Percentiles rank a stretch among this genome's conserved stretches.
Evolutionary conservation across 2,888 invertebrate species (phyloP).

Genomic region (Gibbula magus): DNA sequence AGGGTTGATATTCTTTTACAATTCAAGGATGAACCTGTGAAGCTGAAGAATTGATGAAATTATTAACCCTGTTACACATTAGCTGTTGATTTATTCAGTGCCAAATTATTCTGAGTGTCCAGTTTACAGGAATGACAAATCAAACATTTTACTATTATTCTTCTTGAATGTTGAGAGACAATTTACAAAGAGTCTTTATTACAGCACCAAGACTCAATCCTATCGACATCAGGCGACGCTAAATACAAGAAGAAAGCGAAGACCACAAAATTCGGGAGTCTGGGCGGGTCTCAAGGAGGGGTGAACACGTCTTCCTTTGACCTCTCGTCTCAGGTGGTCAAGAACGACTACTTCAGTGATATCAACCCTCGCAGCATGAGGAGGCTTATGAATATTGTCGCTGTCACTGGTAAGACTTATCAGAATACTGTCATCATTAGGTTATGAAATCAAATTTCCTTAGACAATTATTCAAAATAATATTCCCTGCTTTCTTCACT

Average conservation of each 20-base stretch:
- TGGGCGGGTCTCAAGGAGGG: conserved; percentile 41
- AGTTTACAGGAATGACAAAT: too few relatives aligned
- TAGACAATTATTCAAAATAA: background rate
- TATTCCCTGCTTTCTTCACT: background rate
- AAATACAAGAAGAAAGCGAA: conserved; percentile 38
- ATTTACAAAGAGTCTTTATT: background rate
- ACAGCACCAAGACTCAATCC: conserved; percentile 61
- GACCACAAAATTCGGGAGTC: conserved; percentile 36
- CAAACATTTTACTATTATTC: too few relatives aligned
- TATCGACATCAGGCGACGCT: conserved; percentile 49
- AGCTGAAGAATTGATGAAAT: too few relatives aligned
- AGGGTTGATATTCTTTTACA: too few relatives aligned
- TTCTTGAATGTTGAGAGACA: too few relatives aligned
- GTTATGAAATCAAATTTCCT: too few relatives aligned
- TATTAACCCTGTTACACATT: too few relatives aligned
- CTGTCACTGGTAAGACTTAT: conserved; percentile 85
- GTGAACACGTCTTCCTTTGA: conserved; percentile 66
- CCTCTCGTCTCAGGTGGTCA: conserved; percentile 80
- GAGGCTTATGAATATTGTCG: conserved; percentile 96
- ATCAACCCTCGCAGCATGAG: conserved; percentile 98
- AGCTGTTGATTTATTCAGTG: too few relatives aligned
- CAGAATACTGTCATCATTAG: background rate
- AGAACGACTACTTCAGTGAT: conserved; percentile 99
- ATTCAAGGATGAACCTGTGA: too few relatives aligned
- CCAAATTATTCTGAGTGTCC: too few relatives aligned